Evolutionary conservation across 1,140 invertebrate species (phyloP).

Genomic region (Leptoteleia sp.): DNA sequence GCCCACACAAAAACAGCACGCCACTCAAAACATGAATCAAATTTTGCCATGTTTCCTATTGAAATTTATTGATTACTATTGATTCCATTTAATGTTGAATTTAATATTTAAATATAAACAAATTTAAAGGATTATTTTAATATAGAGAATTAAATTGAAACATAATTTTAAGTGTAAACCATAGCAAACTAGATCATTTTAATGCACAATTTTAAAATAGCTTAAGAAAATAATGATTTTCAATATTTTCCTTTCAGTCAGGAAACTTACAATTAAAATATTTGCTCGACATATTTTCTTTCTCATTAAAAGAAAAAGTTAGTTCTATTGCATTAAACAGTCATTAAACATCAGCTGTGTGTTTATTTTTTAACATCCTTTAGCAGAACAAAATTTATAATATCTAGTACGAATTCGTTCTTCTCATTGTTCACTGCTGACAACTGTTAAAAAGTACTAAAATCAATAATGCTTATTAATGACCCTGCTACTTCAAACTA

Average conservation of each 20-base stretch:
- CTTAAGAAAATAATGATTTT: no score
- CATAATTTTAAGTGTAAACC: neutral
- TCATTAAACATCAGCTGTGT: no score
- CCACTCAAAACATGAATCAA: conserved; percentile 19
- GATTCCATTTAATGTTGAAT: conserved; percentile 15
- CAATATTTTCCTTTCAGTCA: no score
- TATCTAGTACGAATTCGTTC: conserved; percentile 6
- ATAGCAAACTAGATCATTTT: no score
- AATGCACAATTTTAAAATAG: no score
- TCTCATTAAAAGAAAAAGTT: no score
- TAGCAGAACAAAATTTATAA: no score
- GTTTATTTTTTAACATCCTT: no score
- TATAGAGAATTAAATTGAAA: neutral
- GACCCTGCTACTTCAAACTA: conserved; percentile 12
- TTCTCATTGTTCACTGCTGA: conserved; percentile 16
- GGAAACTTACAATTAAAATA: no score
- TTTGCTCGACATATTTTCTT: no score
- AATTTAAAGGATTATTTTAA: neutral
- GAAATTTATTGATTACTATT: conserved; percentile 19
- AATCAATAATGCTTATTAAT: conserved; percentile 39
- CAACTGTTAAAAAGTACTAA: conserved; percentile 17
- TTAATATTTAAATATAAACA: conserved; percentile 15
- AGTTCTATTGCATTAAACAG: no score
- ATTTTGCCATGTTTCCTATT: conserved; percentile 11
- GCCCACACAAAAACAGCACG: conserved; percentile 3